A percentile compares a stretch with the other conserved stretches of the same genome.
Evolutionary conservation across 2,797 vertebrate species (phyloP).

Genomic region (Eulemur albifrons): DNA sequence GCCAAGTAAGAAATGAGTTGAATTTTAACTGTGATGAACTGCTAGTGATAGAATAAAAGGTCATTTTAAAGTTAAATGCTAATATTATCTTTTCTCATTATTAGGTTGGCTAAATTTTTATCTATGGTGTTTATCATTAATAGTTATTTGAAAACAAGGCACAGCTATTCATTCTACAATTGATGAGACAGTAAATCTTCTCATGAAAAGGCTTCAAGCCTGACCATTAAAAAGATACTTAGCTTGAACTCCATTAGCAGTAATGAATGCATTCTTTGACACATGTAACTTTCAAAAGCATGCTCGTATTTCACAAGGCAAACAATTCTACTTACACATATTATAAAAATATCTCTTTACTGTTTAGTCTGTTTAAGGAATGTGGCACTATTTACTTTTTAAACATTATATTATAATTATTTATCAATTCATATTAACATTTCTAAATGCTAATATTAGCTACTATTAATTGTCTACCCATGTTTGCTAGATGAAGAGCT

Average conservation of each 20-base stretch:
- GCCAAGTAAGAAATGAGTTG: background rate
- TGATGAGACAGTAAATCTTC: slow-evolving; percentile 29
- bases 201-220: background rate
- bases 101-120: slow-evolving; percentile 51
- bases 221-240: slow-evolving; percentile 61
- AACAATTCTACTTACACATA: background rate
- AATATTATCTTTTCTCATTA: slow-evolving; percentile 62
- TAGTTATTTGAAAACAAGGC: slow-evolving; percentile 53
- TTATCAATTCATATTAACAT: background rate
- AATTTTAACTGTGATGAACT: slow-evolving; percentile 52
- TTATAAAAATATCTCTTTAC: background rate
- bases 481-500: background rate
- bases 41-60: slow-evolving; percentile 58
- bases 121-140: slow-evolving; percentile 66
- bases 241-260: slow-evolving; percentile 38
- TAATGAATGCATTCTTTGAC: slow-evolving; percentile 34
- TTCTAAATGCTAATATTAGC: background rate
- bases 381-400: background rate
- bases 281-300: slow-evolving; percentile 1
- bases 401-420: background rate
- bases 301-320: slow-evolving; percentile 38
- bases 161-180: slow-evolving; percentile 18
- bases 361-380: background rate
- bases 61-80: slow-evolving; percentile 69
- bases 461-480: background rate